Evolutionary conservation across 2,113 vertebrate species (phyloP).

Genomic region (Poeciliopsis retropinna): DNA sequence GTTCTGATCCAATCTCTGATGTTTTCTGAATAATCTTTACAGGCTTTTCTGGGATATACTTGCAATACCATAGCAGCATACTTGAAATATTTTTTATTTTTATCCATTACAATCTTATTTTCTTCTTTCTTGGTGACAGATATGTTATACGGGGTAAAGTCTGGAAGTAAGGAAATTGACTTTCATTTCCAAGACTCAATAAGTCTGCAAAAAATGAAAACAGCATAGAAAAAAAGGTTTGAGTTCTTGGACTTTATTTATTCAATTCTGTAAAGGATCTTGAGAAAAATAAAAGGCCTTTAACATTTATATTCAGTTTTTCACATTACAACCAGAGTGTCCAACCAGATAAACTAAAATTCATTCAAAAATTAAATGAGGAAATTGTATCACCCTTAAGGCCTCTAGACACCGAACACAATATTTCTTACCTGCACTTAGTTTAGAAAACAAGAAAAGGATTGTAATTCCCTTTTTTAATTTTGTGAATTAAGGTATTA

Average conservation of each 20-base stretch:
- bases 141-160: neutral
- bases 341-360: neutral
- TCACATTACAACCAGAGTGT: neutral
- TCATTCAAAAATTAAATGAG: neutral
- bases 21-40: neutral
- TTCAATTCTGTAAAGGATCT: neutral
- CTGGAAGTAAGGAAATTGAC: neutral
- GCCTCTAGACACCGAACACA: neutral
- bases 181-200: neutral
- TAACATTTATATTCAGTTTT: neutral
- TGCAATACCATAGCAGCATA: neutral
- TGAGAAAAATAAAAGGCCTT: neutral
- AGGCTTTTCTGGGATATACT: neutral
- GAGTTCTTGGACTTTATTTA: neutral
- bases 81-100: neutral
- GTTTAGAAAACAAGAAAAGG: neutral
- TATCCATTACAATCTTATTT: neutral
- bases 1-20: neutral
- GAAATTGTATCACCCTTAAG: neutral
- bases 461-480: neutral
- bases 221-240: neutral
- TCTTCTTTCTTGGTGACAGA: neutral
- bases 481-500: too few species aligned
- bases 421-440: neutral
- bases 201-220: neutral